phyloP scores from a whole-genome alignment of 1,140 invertebrate genomes.

The Ostrea denselamellosa region DNA sequence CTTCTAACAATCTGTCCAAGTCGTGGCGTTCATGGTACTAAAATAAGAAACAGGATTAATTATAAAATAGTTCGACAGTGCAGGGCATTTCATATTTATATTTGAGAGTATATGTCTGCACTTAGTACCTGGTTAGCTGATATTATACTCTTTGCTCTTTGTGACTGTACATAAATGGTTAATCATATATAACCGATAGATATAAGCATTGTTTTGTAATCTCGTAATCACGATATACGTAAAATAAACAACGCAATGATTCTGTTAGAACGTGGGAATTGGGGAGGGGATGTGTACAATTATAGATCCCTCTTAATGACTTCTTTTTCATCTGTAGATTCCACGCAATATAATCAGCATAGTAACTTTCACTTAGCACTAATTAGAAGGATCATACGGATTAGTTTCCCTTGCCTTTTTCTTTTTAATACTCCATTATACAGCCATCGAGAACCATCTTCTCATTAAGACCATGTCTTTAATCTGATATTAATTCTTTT shows the following conservation, averaged over 20 bases:
- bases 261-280: neutral
- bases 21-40: slow-evolving; percentile 66
- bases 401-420: slow-evolving; percentile 9
- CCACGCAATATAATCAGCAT: neutral
- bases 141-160: neutral
- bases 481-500: slow-evolving; percentile 30
- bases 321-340: neutral
- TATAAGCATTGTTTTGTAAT: slow-evolving; percentile 19
- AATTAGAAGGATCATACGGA: slow-evolving; percentile 24
- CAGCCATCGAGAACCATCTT: slow-evolving; percentile 18
- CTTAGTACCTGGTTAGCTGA: neutral
- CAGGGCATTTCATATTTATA: neutral
- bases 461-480: neutral
- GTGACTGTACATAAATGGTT: neutral
- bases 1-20: slow-evolving; percentile 61
- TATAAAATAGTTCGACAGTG: neutral
- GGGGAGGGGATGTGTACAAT: neutral
- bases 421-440: slow-evolving; percentile 34
- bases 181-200: slow-evolving; percentile 1
- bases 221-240: neutral
- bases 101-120: neutral
- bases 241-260: neutral
- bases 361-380: neutral
- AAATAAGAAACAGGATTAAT: slow-evolving; percentile 43
- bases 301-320: neutral